Evolutionary conservation across 2,888 invertebrate genomes (phyloP), one percentile per base, ranked within the genome.

Genomic region (Papilio gigon): DNA sequence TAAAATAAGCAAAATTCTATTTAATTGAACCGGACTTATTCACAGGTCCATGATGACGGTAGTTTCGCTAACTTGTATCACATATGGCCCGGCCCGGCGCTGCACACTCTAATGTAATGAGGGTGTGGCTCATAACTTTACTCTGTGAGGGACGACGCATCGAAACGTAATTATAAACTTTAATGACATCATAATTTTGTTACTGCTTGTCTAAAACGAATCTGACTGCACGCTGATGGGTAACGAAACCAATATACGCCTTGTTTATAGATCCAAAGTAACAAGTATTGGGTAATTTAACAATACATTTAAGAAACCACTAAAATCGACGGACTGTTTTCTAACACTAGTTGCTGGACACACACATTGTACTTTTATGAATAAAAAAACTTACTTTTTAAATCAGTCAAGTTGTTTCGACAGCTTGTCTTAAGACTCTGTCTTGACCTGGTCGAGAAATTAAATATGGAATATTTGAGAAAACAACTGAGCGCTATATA

Each of bases 71-170:
- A 63, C 63, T 50, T 33, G 50, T 63, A 25, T 63, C 63, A 33
- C 50, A 50, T 33, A 63, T 33, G 33, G 33, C 50, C 50, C 11
- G 17, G 35, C n/a, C 9, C 50, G 47, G 22, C n/a, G 42, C 42
- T 42, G 1, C 27, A 37, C 33, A 47, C 44, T 53, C 22, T 35
- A 50, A 50, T 37, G 63, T 63, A 63, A 63, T 63, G 50, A 35
- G 50, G 37, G 35, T 50, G 50, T 50, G 25, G 20, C 25, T 47
- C 33, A 37, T n/a, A 63, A 63, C 30, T 42, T 63, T 63, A 62
- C n/a, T 17, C 20, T 33, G 47, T 20, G 44, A 62, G 47, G 33
- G 44, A 44, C 61, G 62, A 62, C 33, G 62, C 62, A 62, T 62
- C 47, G 20, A 44, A 62, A 62, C 17, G 30, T 56, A 56, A 56